A percentile compares a stretch with the other conserved stretches of the same genome.
Conservation (phyloP, 2,888 invertebrate genomes). For the Eucera pruinosa region DNA sequence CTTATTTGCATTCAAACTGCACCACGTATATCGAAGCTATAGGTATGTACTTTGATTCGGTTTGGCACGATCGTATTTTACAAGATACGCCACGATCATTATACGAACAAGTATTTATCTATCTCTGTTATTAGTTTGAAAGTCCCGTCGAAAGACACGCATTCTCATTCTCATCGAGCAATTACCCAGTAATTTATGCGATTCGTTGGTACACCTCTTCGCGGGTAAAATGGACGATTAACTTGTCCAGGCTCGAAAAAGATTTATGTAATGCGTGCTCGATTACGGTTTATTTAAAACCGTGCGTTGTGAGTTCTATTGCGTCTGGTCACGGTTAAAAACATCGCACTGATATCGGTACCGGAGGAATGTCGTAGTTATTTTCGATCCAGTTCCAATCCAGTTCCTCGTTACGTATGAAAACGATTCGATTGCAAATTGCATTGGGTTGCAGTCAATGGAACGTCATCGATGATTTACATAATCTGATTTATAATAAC, state of each 20-base stretch:
- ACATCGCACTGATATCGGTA: slow-evolving; percentile 49
- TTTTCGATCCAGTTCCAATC: slow-evolving; percentile 57
- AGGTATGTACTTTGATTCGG: background rate
- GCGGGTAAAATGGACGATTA: slow-evolving; percentile 49
- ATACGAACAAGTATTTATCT: background rate
- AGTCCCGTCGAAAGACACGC: slow-evolving; percentile 24
- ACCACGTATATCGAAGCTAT: background rate
- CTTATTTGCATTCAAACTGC: slow-evolving; percentile 8
- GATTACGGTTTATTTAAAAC: slow-evolving; percentile 57
- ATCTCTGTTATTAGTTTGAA: slow-evolving; percentile 20
- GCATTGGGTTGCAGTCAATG: slow-evolving; percentile 56
- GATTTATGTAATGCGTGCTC: slow-evolving; percentile 45
- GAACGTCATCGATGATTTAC: slow-evolving; percentile 54
- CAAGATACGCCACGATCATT: slow-evolving; percentile 21
- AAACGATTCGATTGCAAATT: slow-evolving; percentile 53
- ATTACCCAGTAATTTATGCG: slow-evolving; percentile 41
- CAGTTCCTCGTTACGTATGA: slow-evolving; percentile 53
- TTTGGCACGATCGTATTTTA: slow-evolving; percentile 35
- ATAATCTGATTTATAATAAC: slow-evolving; percentile 49
- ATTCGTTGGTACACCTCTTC: slow-evolving; percentile 22
- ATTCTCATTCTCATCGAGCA: slow-evolving; percentile 31
- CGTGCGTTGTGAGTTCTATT: slow-evolving; percentile 29
- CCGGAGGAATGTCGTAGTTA: slow-evolving; percentile 54
- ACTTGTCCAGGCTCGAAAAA: slow-evolving; percentile 51
- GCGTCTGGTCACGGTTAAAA: slow-evolving; percentile 57